Percentiles rank a stretch among this genome's conserved stretches.
Evolutionary conservation across 2,888 invertebrate species (phyloP).

Genomic region (Xanthostigma xanthostigma): DNA sequence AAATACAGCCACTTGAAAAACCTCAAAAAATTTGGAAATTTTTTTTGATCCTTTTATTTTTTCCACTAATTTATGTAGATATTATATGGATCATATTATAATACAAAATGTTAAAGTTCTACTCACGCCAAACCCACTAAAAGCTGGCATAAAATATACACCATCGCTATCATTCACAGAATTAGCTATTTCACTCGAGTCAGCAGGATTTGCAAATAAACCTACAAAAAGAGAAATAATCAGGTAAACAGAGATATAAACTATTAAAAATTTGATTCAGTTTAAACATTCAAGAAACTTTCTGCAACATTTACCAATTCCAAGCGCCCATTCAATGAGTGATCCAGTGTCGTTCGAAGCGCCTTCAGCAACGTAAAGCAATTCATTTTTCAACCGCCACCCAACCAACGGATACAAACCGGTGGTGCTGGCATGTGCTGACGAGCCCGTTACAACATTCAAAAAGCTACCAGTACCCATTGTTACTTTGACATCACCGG

Average conservation of each 20-base stretch:
- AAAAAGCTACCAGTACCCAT: conserved; percentile 88
- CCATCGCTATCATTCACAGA: conserved; percentile 57
- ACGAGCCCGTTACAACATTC: conserved; percentile 61
- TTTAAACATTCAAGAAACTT: neutral
- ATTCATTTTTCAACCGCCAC: conserved; percentile 51
- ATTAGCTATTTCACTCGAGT: conserved; percentile 49
- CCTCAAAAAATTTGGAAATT: too few species aligned
- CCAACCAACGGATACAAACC: conserved; percentile 87
- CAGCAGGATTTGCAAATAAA: conserved; percentile 45
- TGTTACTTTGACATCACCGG: conserved; percentile 72
- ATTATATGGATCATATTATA: neutral
- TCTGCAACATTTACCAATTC: conserved; percentile 36
- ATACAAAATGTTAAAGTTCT: conserved; percentile 2
- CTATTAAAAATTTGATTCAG: neutral
- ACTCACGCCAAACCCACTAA: conserved; percentile 71
- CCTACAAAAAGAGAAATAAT: conserved; percentile 30
- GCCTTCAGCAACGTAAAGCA: conserved; percentile 72
- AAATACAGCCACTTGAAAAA: too few species aligned
- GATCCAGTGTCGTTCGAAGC: conserved; percentile 79
- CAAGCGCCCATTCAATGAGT: conserved; percentile 71
- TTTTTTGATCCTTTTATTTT: too few species aligned
- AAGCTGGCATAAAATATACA: conserved; percentile 78
- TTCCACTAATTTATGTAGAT: too few species aligned
- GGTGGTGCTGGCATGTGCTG: conserved; percentile 64
- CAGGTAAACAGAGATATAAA: neutral